These are phyloP conservation scores for Vulpes vulpes DNA, from an alignment of 2,113 vertebrate species.

Conservation along the genomic window DNA sequence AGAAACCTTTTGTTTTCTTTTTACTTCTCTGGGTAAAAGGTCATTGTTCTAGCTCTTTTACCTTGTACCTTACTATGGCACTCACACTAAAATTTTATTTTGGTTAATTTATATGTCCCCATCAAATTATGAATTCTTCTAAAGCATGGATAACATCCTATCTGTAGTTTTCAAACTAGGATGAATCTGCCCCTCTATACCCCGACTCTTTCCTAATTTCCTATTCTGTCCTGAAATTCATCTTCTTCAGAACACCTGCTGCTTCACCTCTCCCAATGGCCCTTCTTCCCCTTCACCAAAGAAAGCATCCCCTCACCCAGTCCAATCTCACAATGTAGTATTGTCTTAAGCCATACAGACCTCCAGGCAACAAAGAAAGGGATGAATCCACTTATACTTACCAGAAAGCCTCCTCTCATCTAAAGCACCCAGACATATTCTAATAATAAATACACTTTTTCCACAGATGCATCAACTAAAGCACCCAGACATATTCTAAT, in stretches of 20 bases:
- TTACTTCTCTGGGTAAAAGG: neutral
- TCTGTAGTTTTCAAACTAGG: neutral
- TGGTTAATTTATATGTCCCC: neutral
- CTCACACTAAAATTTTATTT: neutral
- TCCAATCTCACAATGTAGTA: rapidly evolving
- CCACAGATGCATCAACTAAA: neutral
- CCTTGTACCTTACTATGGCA: neutral
- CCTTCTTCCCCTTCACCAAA: neutral
- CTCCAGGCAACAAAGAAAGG: neutral
- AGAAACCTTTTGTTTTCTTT: neutral
- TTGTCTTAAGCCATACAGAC: neutral
- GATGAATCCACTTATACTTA: neutral
- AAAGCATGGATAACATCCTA: neutral
- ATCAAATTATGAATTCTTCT: neutral
- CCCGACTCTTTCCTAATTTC: neutral
- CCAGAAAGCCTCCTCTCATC: neutral
- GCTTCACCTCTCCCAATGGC: neutral
- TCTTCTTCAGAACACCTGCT: neutral
- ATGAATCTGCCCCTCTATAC: neutral
- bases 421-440: neutral
- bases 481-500: neutral
- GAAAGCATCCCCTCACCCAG: neutral
- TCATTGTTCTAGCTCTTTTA: conserved; percentile 6
- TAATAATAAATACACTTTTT: neutral
- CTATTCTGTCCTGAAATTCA: neutral